Evolutionary conservation across 2,888 invertebrate genomes (phyloP), one percentile per base, ranked within the genome.

Genomic region (Pterobdella sp.): DNA sequence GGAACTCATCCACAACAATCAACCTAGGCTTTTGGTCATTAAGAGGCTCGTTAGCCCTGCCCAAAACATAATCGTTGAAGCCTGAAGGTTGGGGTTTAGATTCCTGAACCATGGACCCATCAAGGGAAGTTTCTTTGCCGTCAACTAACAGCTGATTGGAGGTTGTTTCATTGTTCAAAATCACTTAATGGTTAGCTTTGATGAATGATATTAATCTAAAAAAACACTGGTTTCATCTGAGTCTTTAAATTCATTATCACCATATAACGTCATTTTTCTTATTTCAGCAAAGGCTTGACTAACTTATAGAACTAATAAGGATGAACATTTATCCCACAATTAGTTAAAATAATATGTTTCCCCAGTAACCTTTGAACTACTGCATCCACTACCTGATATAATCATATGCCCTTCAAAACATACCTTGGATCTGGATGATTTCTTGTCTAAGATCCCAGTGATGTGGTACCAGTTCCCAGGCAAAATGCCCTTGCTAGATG

Each of bases 401-500:
- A 42, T 14, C 42, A 42, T 18, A 14, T 14, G 49, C 49, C 7
- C 10, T 22, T 22, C 4, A 26, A 56, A 3, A 56, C 14, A 4
- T 26, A 56, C 60, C n/a, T 22, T 56, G 60, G 60, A 22, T 26
- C 26, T 3, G 29, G 52, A 34, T 1, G 18, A 74, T 4, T 76
- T 73, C n/a, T 75, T 69, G 4, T 73, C 56, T 82, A 82, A 83
- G 36, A 82, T 77, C 72, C 78, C 81, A 0, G 80, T 76, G 73
- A 82, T 79, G 77, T 83, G 82, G 75, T 83, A 81, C 83, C 83
- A 83, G 7, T 78, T 77, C 0, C 78, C 78, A 2, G 80, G 79
- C 22, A 81, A 75, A n/a, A 78, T 72, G 68, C 75, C 69, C 56
- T 76, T 70, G 18, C 76, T 73, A 2, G 76, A 72, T 1, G 78